These are phyloP conservation scores for Napeogenes inachia DNA, from an alignment of 2,888 invertebrate species.

Conservation along the genomic window DNA sequence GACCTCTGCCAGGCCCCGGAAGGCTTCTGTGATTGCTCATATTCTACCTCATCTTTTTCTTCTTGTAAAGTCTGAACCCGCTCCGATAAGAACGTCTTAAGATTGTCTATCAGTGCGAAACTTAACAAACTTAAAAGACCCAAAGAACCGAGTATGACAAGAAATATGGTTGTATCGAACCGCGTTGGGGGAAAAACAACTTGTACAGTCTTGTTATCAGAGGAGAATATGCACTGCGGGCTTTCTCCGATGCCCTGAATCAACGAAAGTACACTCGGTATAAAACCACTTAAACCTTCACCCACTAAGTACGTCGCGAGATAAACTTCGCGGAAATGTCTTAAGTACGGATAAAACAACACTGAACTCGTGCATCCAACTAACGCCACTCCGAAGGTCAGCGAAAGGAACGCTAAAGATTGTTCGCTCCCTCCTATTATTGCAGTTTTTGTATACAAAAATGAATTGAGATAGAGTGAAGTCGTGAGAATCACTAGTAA, in stretches of 20 bases:
- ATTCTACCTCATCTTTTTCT: slow-evolving; percentile 79
- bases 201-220: slow-evolving; percentile 45
- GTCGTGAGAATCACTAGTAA: slow-evolving; percentile 74
- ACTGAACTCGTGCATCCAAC: slow-evolving; percentile 93
- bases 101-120: slow-evolving; percentile 77
- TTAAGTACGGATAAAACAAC: slow-evolving; percentile 90
- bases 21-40: slow-evolving; percentile 54
- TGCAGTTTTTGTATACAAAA: slow-evolving; percentile 78
- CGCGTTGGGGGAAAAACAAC: slow-evolving; percentile 69
- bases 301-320: slow-evolving; percentile 89
- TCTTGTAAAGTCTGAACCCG: slow-evolving; percentile 53
- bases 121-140: slow-evolving; percentile 80
- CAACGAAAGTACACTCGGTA: slow-evolving; percentile 88
- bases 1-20: slow-evolving; percentile 58
- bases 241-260: slow-evolving; percentile 88
- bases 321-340: slow-evolving; percentile 83
- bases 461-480: slow-evolving; percentile 77
- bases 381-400: slow-evolving; percentile 82
- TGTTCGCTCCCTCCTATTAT: slow-evolving; percentile 68
- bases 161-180: slow-evolving; percentile 82
- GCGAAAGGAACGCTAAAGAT: slow-evolving; percentile 77
- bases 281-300: slow-evolving; percentile 87
- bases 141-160: slow-evolving; percentile 79
- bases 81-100: slow-evolving; percentile 53
- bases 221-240: slow-evolving; percentile 64